Conservation (phyloP, 2,888 invertebrate genomes). For the Marronus borbonicus region DNA sequence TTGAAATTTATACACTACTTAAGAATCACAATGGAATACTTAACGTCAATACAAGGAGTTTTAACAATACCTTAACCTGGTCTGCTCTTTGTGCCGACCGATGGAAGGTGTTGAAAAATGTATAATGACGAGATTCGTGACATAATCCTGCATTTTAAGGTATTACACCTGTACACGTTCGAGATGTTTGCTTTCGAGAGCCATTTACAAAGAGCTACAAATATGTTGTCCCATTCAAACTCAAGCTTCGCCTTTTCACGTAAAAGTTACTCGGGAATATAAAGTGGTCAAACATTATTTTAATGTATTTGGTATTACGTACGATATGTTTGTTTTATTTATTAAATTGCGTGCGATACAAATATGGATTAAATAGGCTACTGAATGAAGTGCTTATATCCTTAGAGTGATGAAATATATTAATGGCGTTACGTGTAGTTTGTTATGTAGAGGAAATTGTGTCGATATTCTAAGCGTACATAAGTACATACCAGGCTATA, state of each 20-base stretch:
- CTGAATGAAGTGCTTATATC: not conserved
- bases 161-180: slow-evolving; percentile 51
- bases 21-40: slow-evolving; percentile 48
- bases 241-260: slow-evolving; percentile 35
- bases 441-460: not conserved
- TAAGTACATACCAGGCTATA: not conserved
- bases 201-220: slow-evolving; percentile 47
- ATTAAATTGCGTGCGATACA: slow-evolving; percentile 18
- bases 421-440: not conserved
- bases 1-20: slow-evolving; percentile 46
- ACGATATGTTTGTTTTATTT: slow-evolving; percentile 35
- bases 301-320: slow-evolving; percentile 19
- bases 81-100: slow-evolving; percentile 27
- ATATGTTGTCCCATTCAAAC: slow-evolving; percentile 46
- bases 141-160: slow-evolving; percentile 51
- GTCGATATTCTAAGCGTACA: too few relatives aligned
- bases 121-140: slow-evolving; percentile 48
- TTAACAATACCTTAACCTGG: slow-evolving; percentile 42
- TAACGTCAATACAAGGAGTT: slow-evolving; percentile 48
- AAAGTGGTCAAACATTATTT: slow-evolving; percentile 40
- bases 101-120: slow-evolving; percentile 50
- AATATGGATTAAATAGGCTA: slow-evolving; percentile 14
- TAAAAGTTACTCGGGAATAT: slow-evolving; percentile 35
- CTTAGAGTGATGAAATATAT: not conserved
- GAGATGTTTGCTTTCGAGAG: slow-evolving; percentile 43